phyloP scores from a whole-genome alignment of 2,113 vertebrate species.

The Galemys pyrenaicus region DNA sequence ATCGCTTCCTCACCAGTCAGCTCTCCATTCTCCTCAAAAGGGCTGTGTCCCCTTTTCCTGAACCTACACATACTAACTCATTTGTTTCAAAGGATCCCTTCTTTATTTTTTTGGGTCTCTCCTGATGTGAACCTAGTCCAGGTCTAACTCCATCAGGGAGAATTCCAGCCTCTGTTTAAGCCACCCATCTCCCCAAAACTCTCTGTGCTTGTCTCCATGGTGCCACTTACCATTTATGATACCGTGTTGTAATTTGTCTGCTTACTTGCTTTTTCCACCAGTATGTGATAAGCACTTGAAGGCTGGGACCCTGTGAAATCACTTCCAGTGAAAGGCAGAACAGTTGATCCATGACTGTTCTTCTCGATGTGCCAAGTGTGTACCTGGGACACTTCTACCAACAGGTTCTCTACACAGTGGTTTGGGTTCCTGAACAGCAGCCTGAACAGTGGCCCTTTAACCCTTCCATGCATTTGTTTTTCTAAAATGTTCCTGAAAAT shows the following conservation, averaged over 20 bases:
- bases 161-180: neutral
- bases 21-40: neutral
- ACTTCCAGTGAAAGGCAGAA: neutral
- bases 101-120: neutral
- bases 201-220: fast-evolving
- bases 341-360: neutral
- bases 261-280: neutral
- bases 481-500: neutral
- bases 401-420: neutral
- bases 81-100: neutral
- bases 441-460: neutral
- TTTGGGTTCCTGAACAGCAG: neutral
- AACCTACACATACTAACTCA: neutral
- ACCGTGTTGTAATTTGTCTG: neutral
- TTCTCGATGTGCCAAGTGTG: neutral
- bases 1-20: too few species aligned
- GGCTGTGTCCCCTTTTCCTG: fast-evolving
- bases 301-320: neutral
- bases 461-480: neutral
- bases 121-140: neutral
- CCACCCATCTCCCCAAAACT: neutral
- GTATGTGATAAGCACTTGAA: neutral
- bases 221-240: neutral
- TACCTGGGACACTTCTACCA: neutral
- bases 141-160: neutral